Evolutionary conservation across 2,797 vertebrate genomes (phyloP), one percentile per base, ranked within the genome.

Genomic region (Hybognathus amarus): DNA sequence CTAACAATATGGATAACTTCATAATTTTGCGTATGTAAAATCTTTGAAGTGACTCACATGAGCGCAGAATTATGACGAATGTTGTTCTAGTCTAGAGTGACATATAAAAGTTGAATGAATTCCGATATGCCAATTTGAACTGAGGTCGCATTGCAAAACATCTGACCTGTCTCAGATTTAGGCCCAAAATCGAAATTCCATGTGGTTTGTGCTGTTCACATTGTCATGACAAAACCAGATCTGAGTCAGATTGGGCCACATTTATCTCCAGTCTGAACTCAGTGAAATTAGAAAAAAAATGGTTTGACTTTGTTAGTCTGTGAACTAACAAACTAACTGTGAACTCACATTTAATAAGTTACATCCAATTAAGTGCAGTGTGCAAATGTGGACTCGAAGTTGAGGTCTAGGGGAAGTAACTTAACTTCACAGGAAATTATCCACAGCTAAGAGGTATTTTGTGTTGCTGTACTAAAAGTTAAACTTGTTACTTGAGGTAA

Each of bases 271-370:
- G 54, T 56, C 22, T 56, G 54, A 56, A 56, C 54, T n/a, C 13
- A 30, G 24, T 87, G 75, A 64, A 30, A 69, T 15, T 6, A 47
- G 52, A 54, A 5, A 45, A 36, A 36, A 76, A 69, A 77, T 59
- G 38, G 36, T 69, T 52, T 47, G 24, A 30, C 30, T 22, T 47
- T 47, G 5, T 33, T 45, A 20, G 52, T 75, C 61, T 76, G 47
- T 40, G 70, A 33, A 77, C 24, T 83, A n/a, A n/a, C n/a, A n/a
- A n/a, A n/a, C n/a, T n/a, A n/a, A n/a, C n/a, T n/a, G n/a, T n/a
- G n/a, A n/a, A n/a, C 36, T 68, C 7, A 42, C n/a, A 59, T 50
- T 47, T 42, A 30, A 27, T 74, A 15, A 33, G 27, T n/a, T 64
- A 8, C 18, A 66, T 30, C 42, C 80, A 50, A 18, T 36, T 52